Conservation (phyloP, 2,113 vertebrate species). For the Terrapene triunguis region DNA sequence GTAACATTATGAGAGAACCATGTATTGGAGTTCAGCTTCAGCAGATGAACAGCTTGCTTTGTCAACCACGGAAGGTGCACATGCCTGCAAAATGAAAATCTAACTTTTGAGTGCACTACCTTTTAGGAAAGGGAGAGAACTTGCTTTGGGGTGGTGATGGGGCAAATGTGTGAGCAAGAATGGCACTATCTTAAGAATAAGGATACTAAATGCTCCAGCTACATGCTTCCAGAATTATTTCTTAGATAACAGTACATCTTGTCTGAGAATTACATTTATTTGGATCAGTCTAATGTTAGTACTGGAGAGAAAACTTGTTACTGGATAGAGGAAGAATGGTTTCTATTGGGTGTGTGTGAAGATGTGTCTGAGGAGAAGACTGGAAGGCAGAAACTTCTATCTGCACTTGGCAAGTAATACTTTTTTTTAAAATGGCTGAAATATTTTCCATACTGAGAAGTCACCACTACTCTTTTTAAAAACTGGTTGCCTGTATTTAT, state of each 20-base stretch:
- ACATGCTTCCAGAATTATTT: conserved; percentile 46
- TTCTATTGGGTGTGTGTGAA: conserved; percentile 45
- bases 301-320: conserved; percentile 30
- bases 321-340: conserved; percentile 27
- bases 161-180: conserved; percentile 56
- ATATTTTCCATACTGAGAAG: conserved; percentile 43
- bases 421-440: conserved; percentile 57
- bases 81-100: conserved; percentile 12
- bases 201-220: conserved; percentile 25
- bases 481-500: not conserved
- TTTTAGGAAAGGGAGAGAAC: conserved; percentile 37
- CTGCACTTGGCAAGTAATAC: conserved; percentile 63
- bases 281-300: not conserved
- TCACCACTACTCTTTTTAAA: conserved; percentile 42
- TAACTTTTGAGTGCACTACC: conserved; percentile 6
- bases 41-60: conserved; percentile 25
- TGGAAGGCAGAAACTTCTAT: conserved; percentile 56
- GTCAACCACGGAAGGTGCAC: conserved; percentile 1
- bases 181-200: conserved; percentile 45
- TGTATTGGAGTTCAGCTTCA: not conserved
- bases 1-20: conserved; percentile 19
- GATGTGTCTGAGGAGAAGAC: conserved; percentile 29
- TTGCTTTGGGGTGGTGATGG: conserved; percentile 3
- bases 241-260: conserved; percentile 32
- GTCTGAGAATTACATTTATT: not conserved